A percentile compares a stretch with the other conserved stretches of the same genome.
These are phyloP conservation scores for Peromyscus californicus DNA, from an alignment of 2,113 vertebrate species.

Conservation along the genomic window DNA sequence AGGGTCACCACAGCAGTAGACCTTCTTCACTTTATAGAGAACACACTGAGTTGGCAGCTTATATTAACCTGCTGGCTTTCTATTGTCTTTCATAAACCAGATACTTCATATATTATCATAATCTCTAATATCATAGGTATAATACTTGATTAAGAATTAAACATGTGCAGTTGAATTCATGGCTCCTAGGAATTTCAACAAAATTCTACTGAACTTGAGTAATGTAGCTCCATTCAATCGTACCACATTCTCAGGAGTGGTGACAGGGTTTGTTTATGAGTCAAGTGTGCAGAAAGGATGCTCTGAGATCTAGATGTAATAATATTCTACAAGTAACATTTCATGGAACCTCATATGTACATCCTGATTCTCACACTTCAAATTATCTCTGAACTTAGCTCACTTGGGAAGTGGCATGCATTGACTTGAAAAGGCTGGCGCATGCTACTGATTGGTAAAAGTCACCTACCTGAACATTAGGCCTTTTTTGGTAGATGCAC, in stretches of 20 bases:
- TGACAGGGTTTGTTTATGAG: not conserved
- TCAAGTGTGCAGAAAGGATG: not conserved
- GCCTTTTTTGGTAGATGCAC: not conserved
- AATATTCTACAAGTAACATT: not conserved
- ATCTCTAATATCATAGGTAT: not conserved
- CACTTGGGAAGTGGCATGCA: not conserved
- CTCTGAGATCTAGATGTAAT: not conserved
- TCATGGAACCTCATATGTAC: slow-evolving; percentile 18
- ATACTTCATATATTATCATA: not conserved
- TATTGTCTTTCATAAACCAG: not conserved
- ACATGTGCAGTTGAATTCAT: not conserved
- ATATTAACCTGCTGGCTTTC: not conserved
- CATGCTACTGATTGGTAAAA: not conserved
- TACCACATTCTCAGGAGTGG: not conserved
- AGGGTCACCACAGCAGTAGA: not conserved
- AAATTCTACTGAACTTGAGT: not conserved
- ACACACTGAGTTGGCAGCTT: not conserved
- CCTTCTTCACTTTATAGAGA: not conserved
- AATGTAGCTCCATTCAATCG: slow-evolving; percentile 4
- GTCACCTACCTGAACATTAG: not conserved
- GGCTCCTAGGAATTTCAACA: not conserved
- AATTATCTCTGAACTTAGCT: slow-evolving; percentile 14
- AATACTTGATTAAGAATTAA: not conserved
- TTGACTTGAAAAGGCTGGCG: slow-evolving; percentile 33
- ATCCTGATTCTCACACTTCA: slow-evolving; percentile 14